Conservation (phyloP, 2,888 invertebrate genomes). For the Drosophila tanythrix region DNA sequence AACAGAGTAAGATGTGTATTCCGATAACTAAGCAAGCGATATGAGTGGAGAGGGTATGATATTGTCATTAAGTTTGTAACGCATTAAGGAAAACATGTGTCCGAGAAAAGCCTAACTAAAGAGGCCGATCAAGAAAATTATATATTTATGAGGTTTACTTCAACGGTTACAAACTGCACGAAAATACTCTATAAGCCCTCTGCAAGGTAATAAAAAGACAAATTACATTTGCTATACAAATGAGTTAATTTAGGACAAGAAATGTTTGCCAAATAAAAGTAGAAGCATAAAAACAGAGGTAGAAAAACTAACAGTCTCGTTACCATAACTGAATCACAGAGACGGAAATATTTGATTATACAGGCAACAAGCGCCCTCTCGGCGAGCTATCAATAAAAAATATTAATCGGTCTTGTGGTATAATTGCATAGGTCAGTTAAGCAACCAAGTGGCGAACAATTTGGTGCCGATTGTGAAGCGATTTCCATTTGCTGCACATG, state of each 20-base stretch:
- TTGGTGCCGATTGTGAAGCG: slow-evolving; percentile 39
- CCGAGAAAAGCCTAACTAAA: neutral
- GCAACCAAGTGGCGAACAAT: slow-evolving; percentile 25
- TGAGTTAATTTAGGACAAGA: neutral
- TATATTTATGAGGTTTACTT: neutral
- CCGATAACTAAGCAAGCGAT: neutral
- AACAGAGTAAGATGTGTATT: too few relatives aligned
- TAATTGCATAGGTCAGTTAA: slow-evolving; percentile 42
- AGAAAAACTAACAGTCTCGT: neutral
- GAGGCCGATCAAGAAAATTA: neutral
- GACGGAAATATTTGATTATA: neutral
- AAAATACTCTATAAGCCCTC: neutral
- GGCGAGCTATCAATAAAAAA: slow-evolving; percentile 42
- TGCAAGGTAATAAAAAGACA: neutral
- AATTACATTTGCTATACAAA: neutral
- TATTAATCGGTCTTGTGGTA: slow-evolving; percentile 46
- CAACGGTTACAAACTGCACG: neutral
- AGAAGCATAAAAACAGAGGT: neutral
- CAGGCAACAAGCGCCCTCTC: slow-evolving; percentile 1
- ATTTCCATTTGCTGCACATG: slow-evolving; percentile 41
- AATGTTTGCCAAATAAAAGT: neutral
- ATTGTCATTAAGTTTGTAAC: neutral
- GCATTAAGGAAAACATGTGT: neutral
- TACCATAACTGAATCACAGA: neutral
- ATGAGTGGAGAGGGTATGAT: neutral